Evolutionary conservation across 2,113 vertebrate genomes (phyloP).

Genomic region (Coryphaenoides rupestris): DNA sequence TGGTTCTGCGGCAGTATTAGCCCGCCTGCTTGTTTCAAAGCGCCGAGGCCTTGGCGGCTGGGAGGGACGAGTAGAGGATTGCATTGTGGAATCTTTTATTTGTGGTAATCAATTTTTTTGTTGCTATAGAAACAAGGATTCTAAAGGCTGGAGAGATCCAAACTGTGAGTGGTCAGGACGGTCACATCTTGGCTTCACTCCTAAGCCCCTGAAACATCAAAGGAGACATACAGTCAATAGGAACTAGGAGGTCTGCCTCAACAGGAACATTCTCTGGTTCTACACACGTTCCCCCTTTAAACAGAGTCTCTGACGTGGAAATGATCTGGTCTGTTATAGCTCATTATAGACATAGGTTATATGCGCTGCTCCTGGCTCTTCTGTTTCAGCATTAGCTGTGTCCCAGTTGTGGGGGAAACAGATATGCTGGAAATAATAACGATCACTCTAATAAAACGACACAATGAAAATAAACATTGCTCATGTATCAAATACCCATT

Average conservation of each 20-base stretch:
- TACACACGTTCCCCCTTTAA: slow-evolving; percentile 13
- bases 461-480: no score
- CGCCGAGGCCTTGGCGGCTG: slow-evolving; percentile 60
- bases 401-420: not conserved
- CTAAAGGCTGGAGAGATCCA: slow-evolving; percentile 47
- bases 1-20: slow-evolving; percentile 33
- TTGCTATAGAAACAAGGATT: slow-evolving; percentile 59
- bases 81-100: slow-evolving; percentile 62
- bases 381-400: slow-evolving; percentile 28
- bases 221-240: slow-evolving; percentile 54
- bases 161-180: slow-evolving; percentile 47
- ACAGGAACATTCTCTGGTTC: slow-evolving; percentile 3
- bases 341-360: slow-evolving; percentile 1
- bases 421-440: no score
- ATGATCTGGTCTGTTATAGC: slow-evolving; percentile 15
- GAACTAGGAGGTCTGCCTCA: slow-evolving; percentile 8
- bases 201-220: slow-evolving; percentile 71
- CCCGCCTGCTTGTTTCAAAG: slow-evolving; percentile 60
- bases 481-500: no score
- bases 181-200: slow-evolving; percentile 70
- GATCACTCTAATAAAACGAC: no score
- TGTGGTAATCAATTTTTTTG: slow-evolving; percentile 43
- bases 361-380: slow-evolving; percentile 16
- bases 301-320: slow-evolving; percentile 29
- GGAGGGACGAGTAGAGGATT: slow-evolving; percentile 57